phyloP scores from a whole-genome alignment of 92 coral and sea anemone species.

The Plumapathes pennacea region DNA sequence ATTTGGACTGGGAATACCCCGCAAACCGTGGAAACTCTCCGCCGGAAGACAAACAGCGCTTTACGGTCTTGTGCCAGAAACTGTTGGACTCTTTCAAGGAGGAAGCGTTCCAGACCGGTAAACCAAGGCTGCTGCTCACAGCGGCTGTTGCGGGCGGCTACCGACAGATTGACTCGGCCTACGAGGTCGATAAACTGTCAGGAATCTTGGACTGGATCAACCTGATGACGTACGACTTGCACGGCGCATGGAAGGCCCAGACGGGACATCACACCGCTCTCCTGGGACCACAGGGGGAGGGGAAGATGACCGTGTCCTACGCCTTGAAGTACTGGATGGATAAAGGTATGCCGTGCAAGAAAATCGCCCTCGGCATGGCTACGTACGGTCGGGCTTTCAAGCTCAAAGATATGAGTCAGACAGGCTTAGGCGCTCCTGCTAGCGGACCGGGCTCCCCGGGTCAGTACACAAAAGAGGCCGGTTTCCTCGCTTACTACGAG shows the following conservation, averaged over 20 bases:
- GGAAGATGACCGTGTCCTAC: constrained; percentile 55
- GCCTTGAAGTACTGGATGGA: constrained; percentile 83
- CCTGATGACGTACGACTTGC: constrained; percentile 90
- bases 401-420: constrained; percentile 30
- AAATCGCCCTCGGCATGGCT: constrained; percentile 78
- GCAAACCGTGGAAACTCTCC: constrained; percentile 73
- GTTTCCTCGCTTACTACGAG: constrained; percentile 73
- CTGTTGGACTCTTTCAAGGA: constrained; percentile 50
- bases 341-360: constrained; percentile 62
- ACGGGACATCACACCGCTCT: constrained; percentile 91
- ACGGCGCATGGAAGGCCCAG: constrained; percentile 67
- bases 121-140: constrained; percentile 55
- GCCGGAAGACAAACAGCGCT: constrained; percentile 61
- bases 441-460: constrained; percentile 45
- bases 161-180: constrained; percentile 27
- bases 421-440: constrained; percentile 67
- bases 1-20: constrained; percentile 82
- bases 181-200: constrained; percentile 69
- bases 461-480: constrained; percentile 60
- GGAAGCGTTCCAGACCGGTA: constrained; percentile 52
- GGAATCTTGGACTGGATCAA: constrained; percentile 82
- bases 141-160: constrained; percentile 69
- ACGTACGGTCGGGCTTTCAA: constrained; percentile 75
- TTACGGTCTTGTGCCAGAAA: constrained; percentile 65
- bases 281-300: constrained; percentile 58